These are phyloP conservation scores for Cephus pygmeus DNA, from an alignment of 2,888 invertebrate species.

Conservation along the genomic window DNA sequence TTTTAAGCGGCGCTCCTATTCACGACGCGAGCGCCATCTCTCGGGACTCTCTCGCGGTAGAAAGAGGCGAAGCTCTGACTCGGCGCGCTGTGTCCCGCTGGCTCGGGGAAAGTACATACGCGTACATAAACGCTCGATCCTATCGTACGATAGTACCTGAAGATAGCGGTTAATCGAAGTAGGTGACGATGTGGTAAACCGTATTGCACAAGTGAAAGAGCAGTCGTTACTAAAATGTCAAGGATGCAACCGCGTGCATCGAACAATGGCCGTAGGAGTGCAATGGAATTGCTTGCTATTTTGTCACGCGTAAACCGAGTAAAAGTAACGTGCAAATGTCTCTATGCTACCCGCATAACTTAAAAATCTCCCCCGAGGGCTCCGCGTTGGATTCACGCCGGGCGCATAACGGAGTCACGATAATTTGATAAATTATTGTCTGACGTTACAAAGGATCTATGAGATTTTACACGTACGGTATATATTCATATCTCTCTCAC, in stretches of 20 bases:
- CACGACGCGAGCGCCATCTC: background rate
- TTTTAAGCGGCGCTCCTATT: background rate
- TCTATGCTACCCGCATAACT: background rate
- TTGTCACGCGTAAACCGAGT: constrained; percentile 39
- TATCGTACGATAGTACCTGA: background rate
- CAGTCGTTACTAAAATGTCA: constrained; percentile 36
- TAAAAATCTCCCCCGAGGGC: background rate
- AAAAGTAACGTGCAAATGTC: background rate
- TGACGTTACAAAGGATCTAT: background rate
- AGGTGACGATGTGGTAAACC: constrained; percentile 45
- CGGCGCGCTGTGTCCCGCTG: background rate
- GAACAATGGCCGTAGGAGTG: constrained; percentile 32
- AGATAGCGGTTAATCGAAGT: constrained; percentile 37
- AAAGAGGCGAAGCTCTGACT: background rate
- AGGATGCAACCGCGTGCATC: constrained; percentile 29
- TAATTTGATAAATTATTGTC: background rate
- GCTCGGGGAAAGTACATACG: background rate
- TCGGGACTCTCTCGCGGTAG: background rate
- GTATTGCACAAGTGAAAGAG: constrained; percentile 58
- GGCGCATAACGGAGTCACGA: background rate
- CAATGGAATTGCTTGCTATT: constrained; percentile 38
- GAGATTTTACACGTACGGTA: background rate
- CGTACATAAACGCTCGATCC: background rate
- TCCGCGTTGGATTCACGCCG: background rate
- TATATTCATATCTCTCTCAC: too few species aligned